Evolutionary conservation across 2,113 vertebrate genomes (phyloP).

Genomic region (Scophthalmus maximus): DNA sequence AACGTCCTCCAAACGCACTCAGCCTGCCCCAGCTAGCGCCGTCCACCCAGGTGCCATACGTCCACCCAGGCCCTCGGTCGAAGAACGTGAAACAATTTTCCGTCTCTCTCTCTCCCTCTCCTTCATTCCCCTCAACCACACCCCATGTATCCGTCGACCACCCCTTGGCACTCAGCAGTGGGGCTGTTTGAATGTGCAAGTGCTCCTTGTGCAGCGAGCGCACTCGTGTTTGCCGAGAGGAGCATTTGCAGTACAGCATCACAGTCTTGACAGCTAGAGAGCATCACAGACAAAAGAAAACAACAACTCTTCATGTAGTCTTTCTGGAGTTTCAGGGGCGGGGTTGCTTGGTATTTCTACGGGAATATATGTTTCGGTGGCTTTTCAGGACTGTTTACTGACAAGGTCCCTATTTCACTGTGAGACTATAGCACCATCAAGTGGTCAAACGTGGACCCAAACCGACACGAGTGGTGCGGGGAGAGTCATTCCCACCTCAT

Average conservation of each 20-base stretch:
- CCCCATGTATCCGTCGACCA: slow-evolving; percentile 10
- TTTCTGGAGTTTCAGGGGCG: slow-evolving; percentile 55
- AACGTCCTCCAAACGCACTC: slow-evolving; percentile 38
- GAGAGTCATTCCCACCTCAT: slow-evolving; percentile 44
- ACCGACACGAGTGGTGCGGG: slow-evolving; percentile 30
- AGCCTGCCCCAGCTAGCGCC: background rate
- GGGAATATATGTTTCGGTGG: slow-evolving; percentile 42
- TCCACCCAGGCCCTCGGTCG: slow-evolving; percentile 15
- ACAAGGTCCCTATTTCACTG: slow-evolving; percentile 75
- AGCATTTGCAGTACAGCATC: slow-evolving; percentile 68
- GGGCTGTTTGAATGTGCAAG: slow-evolving; percentile 64
- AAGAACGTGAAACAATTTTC: slow-evolving; percentile 19
- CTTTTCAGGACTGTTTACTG: slow-evolving; percentile 59
- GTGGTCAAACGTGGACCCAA: slow-evolving; percentile 71
- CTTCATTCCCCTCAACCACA: slow-evolving; percentile 30
- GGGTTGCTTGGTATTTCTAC: slow-evolving; percentile 36
- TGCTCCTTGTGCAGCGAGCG: slow-evolving; percentile 66
- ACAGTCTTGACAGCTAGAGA: slow-evolving; percentile 62
- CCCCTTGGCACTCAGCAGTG: slow-evolving; percentile 45
- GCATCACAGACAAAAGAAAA: slow-evolving; percentile 36
- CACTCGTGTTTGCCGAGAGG: slow-evolving; percentile 63
- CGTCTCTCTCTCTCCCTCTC: slow-evolving; percentile 9
- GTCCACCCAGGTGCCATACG: slow-evolving; percentile 33
- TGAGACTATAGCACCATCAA: slow-evolving; percentile 79
- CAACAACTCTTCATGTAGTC: slow-evolving; percentile 59